Conservation (phyloP, 2,113 vertebrate species). For the Cacatua alba region DNA sequence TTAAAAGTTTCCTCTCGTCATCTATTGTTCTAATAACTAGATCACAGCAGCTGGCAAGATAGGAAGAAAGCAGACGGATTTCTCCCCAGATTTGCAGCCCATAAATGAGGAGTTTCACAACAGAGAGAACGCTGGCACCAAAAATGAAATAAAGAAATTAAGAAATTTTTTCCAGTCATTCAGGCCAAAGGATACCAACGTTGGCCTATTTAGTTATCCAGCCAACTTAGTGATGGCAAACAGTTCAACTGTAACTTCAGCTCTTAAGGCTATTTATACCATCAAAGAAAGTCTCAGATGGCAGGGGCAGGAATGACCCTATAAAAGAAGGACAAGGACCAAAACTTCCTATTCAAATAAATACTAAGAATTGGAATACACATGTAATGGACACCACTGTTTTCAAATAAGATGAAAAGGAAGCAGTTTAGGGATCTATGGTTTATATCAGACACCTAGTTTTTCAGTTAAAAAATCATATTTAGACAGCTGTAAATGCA, state of each 20-base stretch:
- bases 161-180: not conserved
- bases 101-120: not conserved
- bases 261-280: not conserved
- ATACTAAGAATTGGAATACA: not conserved
- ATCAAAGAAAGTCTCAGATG: not conserved
- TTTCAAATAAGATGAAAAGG: not conserved
- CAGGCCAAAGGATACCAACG: not conserved
- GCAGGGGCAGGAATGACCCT: not conserved
- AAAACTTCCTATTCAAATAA: not conserved
- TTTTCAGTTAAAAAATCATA: not conserved
- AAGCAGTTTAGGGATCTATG: not conserved
- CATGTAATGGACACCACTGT: not conserved
- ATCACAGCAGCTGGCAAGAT: not conserved
- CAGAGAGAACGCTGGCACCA: not conserved
- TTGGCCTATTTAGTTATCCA: slow-evolving; percentile 3
- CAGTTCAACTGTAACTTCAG: not conserved
- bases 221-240: not conserved
- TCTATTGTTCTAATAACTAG: not conserved
- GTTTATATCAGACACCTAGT: not conserved
- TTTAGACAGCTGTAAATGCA: not conserved
- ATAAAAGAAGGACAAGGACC: not conserved
- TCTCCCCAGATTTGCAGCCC: not conserved
- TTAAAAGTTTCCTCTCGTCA: not conserved
- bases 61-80: slow-evolving; percentile 1
- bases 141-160: not conserved